These are phyloP conservation scores for Callithrix jacchus DNA, from an alignment of 2,113 vertebrate genomes.

Conservation along the genomic window DNA sequence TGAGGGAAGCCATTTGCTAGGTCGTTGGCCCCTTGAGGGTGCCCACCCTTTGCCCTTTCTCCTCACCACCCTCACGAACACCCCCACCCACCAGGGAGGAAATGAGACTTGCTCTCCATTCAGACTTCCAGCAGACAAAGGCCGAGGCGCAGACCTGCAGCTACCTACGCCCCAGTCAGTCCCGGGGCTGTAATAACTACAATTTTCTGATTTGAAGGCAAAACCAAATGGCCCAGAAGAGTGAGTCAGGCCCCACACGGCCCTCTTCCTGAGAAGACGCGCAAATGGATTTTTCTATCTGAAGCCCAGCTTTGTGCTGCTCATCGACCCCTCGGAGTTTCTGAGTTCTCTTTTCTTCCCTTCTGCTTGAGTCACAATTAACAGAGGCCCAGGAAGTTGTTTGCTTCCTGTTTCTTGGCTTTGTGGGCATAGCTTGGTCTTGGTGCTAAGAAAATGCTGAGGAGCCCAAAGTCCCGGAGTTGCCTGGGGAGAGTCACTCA, in stretches of 20 bases:
- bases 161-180: neutral
- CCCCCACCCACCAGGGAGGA: neutral
- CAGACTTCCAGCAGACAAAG: neutral
- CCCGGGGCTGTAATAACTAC: conserved; percentile 43
- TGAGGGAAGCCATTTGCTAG: neutral
- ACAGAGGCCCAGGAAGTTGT: neutral
- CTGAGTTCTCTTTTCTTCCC: neutral
- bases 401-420: rapidly evolving
- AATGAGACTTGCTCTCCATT: neutral
- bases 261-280: neutral
- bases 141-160: neutral
- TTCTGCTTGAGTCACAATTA: neutral
- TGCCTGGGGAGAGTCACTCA: rapidly evolving
- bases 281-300: conserved; percentile 45
- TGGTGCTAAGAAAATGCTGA: rapidly evolving
- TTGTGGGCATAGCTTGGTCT: neutral
- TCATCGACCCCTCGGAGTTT: neutral
- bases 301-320: conserved; percentile 3
- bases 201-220: conserved; percentile 69
- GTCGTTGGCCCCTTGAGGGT: neutral
- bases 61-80: neutral
- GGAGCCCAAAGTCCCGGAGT: rapidly evolving
- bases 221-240: conserved; percentile 41
- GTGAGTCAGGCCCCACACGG: neutral
- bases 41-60: neutral